Conservation (phyloP, 2,113 vertebrate species). For the Oxyura jamaicensis region DNA sequence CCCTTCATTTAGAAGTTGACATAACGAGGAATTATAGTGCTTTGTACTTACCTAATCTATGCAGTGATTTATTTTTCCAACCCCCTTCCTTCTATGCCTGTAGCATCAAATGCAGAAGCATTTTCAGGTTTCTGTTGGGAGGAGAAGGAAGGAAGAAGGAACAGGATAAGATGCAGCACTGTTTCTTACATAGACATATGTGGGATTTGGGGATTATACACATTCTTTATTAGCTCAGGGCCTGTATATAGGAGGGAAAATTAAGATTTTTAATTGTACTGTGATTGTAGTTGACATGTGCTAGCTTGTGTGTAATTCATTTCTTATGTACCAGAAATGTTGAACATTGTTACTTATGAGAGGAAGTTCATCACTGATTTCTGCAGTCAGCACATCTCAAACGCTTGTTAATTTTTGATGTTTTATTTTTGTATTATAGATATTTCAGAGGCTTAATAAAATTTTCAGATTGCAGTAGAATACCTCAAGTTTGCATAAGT, state of each 20-base stretch:
- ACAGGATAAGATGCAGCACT: not conserved
- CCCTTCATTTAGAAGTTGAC: not conserved
- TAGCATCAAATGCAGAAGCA: not conserved
- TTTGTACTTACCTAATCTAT: not conserved
- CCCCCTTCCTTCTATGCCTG: not conserved
- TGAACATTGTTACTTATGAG: not conserved
- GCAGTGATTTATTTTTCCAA: fast-evolving
- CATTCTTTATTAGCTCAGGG: not conserved
- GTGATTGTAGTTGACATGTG: not conserved
- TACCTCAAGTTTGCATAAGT: not conserved
- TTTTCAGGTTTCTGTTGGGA: not conserved
- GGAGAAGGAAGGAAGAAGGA: not conserved
- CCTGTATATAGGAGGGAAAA: not conserved
- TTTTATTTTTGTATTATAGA: not conserved
- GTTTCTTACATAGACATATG: not conserved
- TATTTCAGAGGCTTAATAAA: not conserved
- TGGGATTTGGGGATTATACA: not conserved
- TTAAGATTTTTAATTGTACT: not conserved
- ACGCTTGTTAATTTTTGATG: not conserved
- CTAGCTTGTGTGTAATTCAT: not conserved
- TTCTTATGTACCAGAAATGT: not conserved
- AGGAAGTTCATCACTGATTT: not conserved
- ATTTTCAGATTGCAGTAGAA: not conserved
- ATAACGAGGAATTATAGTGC: not conserved
- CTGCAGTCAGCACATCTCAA: not conserved